phyloP scores from a whole-genome alignment of 2,888 invertebrate genomes.

The Brenthis ino region DNA sequence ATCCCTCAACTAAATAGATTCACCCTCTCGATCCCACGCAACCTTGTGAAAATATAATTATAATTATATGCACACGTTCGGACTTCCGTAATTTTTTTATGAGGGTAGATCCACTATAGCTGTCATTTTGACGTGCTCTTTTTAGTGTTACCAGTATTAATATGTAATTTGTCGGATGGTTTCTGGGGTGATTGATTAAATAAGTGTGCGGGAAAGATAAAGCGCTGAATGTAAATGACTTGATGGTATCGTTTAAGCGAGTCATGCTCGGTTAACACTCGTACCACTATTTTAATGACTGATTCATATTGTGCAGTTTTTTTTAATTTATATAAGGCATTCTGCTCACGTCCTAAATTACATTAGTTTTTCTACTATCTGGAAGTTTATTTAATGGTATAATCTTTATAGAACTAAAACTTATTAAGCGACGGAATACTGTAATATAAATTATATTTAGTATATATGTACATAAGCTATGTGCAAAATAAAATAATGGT shows the following conservation, averaged over 20 bases:
- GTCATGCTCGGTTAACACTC: constrained; percentile 38
- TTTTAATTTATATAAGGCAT: not conserved
- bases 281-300: not conserved
- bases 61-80: constrained; percentile 68
- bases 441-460: too few relatives aligned
- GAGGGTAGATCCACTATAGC: constrained; percentile 51
- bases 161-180: constrained; percentile 79
- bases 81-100: constrained; percentile 66
- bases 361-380: too few relatives aligned
- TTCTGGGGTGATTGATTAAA: constrained; percentile 76
- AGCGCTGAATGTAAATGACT: constrained; percentile 63
- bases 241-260: constrained; percentile 43
- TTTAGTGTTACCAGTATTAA: constrained; percentile 73
- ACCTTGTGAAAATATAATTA: constrained; percentile 77
- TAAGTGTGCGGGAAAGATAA: constrained; percentile 75
- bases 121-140: constrained; percentile 68
- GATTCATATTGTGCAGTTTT: constrained; percentile 5
- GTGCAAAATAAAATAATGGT: too few relatives aligned
- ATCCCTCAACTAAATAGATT: constrained; percentile 63
- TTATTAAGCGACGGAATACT: too few relatives aligned
- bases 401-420: too few relatives aligned
- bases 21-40: constrained; percentile 62
- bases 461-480: too few relatives aligned
- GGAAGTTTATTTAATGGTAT: too few relatives aligned
- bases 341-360: too few relatives aligned